A percentile compares a stretch with the other conserved stretches of the same genome.
These are phyloP conservation scores for Glyptemys insculpta DNA, from an alignment of 2,797 vertebrate genomes.

Conservation along the genomic window DNA sequence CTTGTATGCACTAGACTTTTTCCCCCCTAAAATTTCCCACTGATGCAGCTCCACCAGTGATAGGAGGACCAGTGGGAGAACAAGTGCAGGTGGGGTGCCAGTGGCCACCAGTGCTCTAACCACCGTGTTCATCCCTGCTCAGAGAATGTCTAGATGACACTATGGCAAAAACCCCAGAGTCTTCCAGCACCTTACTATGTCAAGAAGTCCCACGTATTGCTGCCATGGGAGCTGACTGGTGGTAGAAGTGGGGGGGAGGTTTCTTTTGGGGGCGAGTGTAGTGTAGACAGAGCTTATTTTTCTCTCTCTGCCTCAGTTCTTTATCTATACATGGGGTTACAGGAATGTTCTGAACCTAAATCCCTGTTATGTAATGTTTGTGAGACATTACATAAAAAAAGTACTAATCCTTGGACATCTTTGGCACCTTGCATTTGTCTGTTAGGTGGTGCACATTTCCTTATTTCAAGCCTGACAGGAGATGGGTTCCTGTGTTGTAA, in stretches of 20 bases:
- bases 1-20: background rate
- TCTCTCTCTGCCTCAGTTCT: background rate
- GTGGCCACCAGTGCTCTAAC: background rate
- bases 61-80: background rate
- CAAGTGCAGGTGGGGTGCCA: rapidly evolving
- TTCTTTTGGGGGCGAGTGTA: background rate
- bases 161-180: rapidly evolving
- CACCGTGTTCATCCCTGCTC: background rate
- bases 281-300: background rate
- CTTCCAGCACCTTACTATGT: background rate
- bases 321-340: rapidly evolving
- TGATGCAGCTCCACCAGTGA: background rate
- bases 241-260: too few relatives aligned
- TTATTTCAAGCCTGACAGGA: background rate
- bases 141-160: background rate
- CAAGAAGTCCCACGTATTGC: background rate
- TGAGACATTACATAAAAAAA: too few relatives aligned
- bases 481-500: too few relatives aligned
- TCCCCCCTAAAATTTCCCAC: background rate
- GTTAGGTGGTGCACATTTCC: rapidly evolving
- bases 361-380: too few relatives aligned
- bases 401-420: background rate
- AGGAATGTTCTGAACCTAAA: background rate
- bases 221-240: background rate
- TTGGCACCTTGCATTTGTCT: background rate